Base-by-base conservation (phyloP, 1,140 invertebrate species). In the Subanguina moxae region DNA sequence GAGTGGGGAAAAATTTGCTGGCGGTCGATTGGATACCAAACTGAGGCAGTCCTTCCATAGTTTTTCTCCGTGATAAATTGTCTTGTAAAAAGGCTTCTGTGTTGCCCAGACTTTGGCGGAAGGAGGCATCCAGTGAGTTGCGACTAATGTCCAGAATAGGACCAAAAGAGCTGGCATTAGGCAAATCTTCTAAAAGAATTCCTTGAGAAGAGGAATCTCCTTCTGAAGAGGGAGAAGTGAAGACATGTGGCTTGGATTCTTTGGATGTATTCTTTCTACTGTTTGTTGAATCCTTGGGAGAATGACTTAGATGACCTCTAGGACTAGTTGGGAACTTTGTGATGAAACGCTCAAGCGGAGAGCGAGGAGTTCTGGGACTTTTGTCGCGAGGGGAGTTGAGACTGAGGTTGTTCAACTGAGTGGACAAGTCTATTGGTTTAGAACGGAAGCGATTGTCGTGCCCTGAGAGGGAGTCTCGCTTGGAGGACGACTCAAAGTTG, bases 281-380 rank as follows among this genome's bases (percentile, higher is more conserved):
- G 23, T 7, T 52, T 15, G 48, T 3, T 7, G 48, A 52, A 19
- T 21, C 23, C 17, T 19, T 21, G n/a, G 23, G 23, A 8, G 48
- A 52, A 52, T 52, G n/a, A 15, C 15, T 19, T 52, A 21, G n/a
- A 52, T 21, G 48, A 15, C 3, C n/a, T 19, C 48, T 3, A 21
- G 48, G 48, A 52, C 48, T 52, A 8, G n/a, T 25, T 15, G 48
- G 48, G 23, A 21, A 15, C 48, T 25, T 52, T 3, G 48, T 52
- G n/a, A 25, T 15, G 15, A 52, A 52, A 5, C 48, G n/a, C 23
- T 52, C 48, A 7, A 19, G 48, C 3, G 48, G 48, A 52, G 48
- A 52, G n/a, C 48, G 48, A 25, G 48, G 48, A 52, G n/a, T 52
- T 52, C 48, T 52, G n/a, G 48, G 48, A 52, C 48, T 52, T 25